Percentiles rank a stretch among this genome's conserved stretches.
Evolutionary conservation across 2,888 invertebrate genomes (phyloP).

Genomic region (Hecatera dysodea): DNA sequence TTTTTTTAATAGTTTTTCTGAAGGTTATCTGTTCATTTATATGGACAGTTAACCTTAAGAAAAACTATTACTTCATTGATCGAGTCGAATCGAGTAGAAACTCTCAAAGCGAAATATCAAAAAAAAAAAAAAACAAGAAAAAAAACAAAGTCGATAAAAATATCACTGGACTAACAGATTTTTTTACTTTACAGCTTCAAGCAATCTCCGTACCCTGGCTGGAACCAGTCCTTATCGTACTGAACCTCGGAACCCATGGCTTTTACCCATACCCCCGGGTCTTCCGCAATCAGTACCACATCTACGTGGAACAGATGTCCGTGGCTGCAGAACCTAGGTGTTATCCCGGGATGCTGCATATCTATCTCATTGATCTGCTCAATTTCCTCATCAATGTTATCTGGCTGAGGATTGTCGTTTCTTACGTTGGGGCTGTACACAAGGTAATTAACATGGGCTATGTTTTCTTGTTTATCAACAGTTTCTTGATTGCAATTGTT

Average conservation of each 20-base stretch:
- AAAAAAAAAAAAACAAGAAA: background rate
- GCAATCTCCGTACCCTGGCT: constrained; percentile 74
- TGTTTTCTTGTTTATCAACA: background rate
- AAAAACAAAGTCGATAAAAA: too few species aligned
- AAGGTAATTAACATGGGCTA: constrained; percentile 69
- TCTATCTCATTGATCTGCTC: constrained; percentile 77
- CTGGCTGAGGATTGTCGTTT: constrained; percentile 80
- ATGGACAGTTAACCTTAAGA: too few species aligned
- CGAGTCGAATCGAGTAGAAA: too few species aligned
- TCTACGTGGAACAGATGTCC: constrained; percentile 73
- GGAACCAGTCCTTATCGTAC: constrained; percentile 75
- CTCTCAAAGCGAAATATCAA: background rate
- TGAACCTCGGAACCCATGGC: constrained; percentile 84
- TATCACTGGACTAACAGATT: background rate
- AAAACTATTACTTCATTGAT: too few species aligned
- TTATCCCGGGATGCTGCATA: constrained; percentile 82
- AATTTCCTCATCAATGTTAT: constrained; percentile 80
- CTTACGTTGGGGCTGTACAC: constrained; percentile 77
- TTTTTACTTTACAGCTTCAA: constrained; percentile 70
- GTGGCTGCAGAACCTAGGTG: constrained; percentile 70
- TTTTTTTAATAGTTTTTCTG: too few species aligned
- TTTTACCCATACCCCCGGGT: constrained; percentile 82
- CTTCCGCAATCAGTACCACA: constrained; percentile 71
- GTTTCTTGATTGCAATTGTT: background rate
- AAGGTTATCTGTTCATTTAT: too few species aligned